Base-by-base conservation (phyloP, 2,113 vertebrate genomes). In the Zosterops japonicus region DNA sequence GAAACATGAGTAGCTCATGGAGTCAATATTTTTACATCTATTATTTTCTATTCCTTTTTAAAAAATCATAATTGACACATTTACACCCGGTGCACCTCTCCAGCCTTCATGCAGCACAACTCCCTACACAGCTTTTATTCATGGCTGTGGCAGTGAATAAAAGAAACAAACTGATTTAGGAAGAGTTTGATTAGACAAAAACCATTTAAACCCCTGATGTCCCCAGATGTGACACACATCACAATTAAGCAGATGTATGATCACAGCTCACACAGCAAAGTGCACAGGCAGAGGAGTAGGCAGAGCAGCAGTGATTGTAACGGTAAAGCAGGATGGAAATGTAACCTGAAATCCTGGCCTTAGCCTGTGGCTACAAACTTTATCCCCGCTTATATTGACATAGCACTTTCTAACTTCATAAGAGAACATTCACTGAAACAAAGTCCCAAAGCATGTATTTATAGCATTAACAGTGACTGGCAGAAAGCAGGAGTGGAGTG, bases 231-330 rank as follows among this genome's bases (percentile, higher is more conserved):
- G 50, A 41, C n/a, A 56, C 23, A 69, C 10, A 27, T 46, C 33
- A 55, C 0, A 0, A 28, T 59, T 27, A 59, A 17, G 36, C 18
- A 68, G 33, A 61, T 44, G 21, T 25, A 27, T 0, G 12, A 36
- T 67, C 52, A 63, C 20, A 89, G 57, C n/a, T 82, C 35, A 76
- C 44, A 55, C 22, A 72, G 63, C 63, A 59, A 46, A 1, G 1
- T 8, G 18, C 72, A 64, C n/a, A 70, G 55, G 46, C 50, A 65
- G 35, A 81, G 24, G 41, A 87, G 18, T 2, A 59, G 49, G 41
- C 29, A 84, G 29, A 36, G 49, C 69, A 92, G 46, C 56, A 61
- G 23, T 41, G 74, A 87, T 18, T 20, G 65, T 33, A 46, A 36
- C 1, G 5, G 35, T 35, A 47, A 39, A 63, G 47, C 39, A 21